Evolutionary conservation across 2,888 invertebrate genomes (phyloP).

Genomic region (Macrophya annulata): DNA sequence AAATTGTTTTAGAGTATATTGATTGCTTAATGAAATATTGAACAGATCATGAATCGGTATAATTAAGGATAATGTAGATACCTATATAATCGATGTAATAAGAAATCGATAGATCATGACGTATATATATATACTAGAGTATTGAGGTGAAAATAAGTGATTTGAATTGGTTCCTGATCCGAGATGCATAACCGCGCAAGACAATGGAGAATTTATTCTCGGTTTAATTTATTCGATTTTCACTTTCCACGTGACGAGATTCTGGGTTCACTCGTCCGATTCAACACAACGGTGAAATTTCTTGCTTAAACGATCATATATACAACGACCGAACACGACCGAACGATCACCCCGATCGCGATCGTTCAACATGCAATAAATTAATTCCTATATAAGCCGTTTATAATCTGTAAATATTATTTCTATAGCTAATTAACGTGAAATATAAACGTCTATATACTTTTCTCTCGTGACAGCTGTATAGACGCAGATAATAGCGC

Average conservation of each 20-base stretch:
- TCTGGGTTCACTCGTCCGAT: slow-evolving; percentile 30
- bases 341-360: background rate
- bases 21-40: background rate
- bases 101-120: slow-evolving; percentile 26
- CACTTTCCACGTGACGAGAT: slow-evolving; percentile 44
- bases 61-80: background rate
- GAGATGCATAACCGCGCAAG: slow-evolving; percentile 43
- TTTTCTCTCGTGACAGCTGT: background rate
- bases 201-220: slow-evolving; percentile 43
- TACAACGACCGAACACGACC: too few species aligned
- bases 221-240: slow-evolving; percentile 52
- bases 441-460: background rate
- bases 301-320: background rate
- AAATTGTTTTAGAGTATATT: background rate
- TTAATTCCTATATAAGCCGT: background rate
- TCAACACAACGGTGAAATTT: slow-evolving; percentile 44
- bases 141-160: slow-evolving; percentile 41
- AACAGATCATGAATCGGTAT: background rate
- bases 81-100: background rate
- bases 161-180: slow-evolving; percentile 28
- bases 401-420: background rate
- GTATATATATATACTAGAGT: too few species aligned
- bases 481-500: background rate
- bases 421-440: background rate
- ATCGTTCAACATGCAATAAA: slow-evolving; percentile 1